Base-by-base conservation (phyloP, 1,140 invertebrate species). In the Macrotrachela quadricornifera region DNA sequence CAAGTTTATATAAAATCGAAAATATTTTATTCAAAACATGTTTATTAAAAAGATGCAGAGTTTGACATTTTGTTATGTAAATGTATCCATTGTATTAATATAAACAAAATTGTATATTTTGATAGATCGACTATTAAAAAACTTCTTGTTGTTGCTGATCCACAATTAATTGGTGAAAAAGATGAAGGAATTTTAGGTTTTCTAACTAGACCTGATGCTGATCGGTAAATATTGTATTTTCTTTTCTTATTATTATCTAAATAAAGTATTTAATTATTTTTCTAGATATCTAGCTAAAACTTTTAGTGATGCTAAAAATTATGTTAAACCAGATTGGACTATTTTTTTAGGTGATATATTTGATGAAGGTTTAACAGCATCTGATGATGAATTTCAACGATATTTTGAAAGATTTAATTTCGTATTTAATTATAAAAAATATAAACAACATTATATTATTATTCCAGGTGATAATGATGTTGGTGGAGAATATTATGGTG, bases 401-500 rank as follows among this genome's bases (percentile, higher is more conserved):
- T 68, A 65, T 46, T 56, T 63, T 11, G 15, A 61, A 10, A 61
- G 70, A 54, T 67, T 71, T 56, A 42, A 58, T 10, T 45, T 56
- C 43, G 59, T 69, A 9, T 69, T 70, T 30, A 54, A 56, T 58
- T 38, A 50, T 30, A 30, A 30, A 30, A 30, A 30, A 4, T 8
- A 30, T 30, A 8, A 30, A 30, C 21, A 30, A 30, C 21, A 8
- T 30, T 30, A 78, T 68, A 75, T 91, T 52, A 86, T 80, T 72
- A 67, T 91, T 55, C 83, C 85, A 39, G 87, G 87, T 16, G 87
- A 94, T 65, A 92, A 92, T 72, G 86, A 94, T 64, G 85, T 92
- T 59, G 87, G 86, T 18, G 86, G 86, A 21, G 86, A 94, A 69
- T 78, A 62, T 1, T 58, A 76, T 61, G 81, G 86, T 66, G 70